Evolutionary conservation across 2,888 invertebrate genomes (phyloP).

Genomic region (Caradrina clavipalpis): DNA sequence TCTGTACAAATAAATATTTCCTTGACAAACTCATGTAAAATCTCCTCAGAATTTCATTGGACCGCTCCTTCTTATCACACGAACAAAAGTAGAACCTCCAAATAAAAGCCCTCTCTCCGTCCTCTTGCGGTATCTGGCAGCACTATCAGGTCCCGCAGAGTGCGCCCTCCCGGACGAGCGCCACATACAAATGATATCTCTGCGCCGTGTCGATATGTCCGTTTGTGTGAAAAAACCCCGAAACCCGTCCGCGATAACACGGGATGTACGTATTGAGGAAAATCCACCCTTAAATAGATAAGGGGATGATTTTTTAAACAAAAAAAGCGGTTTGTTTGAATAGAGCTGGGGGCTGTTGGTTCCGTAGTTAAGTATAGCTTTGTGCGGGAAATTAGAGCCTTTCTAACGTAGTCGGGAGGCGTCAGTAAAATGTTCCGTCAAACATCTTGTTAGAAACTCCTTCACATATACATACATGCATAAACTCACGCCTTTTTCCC

Average conservation of each 20-base stretch:
- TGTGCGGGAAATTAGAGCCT: neutral
- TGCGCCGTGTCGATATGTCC: constrained; percentile 54
- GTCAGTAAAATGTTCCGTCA: no score
- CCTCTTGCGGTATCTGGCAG: constrained; percentile 38
- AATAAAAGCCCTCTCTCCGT: constrained; percentile 28
- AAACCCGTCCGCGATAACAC: constrained; percentile 45
- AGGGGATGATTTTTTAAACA: constrained; percentile 50
- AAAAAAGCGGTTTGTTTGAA: constrained; percentile 24
- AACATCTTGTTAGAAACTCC: no score
- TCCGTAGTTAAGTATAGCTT: constrained; percentile 13
- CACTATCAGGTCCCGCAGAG: constrained; percentile 21
- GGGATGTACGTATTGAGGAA: constrained; percentile 54
- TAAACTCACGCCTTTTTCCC: no score
- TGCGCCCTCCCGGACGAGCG: constrained; percentile 10
- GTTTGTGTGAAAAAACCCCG: constrained; percentile 48
- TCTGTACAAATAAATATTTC: no score
- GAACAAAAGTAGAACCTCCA: constrained; percentile 21
- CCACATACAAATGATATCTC: constrained; percentile 57
- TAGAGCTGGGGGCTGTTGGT: constrained; percentile 2
- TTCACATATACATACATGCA: no score
- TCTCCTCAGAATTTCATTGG: constrained; percentile 8
- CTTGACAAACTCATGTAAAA: neutral
- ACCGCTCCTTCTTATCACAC: constrained; percentile 33
- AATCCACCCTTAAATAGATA: constrained; percentile 55
- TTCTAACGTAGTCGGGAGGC: neutral